phyloP scores from a whole-genome alignment of 2,113 vertebrate species.

The Geococcyx californianus region DNA sequence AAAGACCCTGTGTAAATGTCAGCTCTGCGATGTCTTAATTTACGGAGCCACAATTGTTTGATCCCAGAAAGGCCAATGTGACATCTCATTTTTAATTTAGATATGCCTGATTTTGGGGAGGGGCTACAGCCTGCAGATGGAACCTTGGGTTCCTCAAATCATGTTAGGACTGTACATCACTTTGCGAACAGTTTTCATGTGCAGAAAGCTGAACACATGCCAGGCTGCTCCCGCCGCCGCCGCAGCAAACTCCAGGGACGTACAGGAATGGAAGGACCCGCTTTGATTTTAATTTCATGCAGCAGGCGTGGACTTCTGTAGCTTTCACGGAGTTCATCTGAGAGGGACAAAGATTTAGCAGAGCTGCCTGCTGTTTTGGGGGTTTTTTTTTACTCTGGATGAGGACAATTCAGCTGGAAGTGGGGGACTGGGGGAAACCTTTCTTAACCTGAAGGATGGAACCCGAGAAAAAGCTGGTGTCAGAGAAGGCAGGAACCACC shows the following conservation, averaged over 20 bases:
- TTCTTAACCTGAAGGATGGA: background rate
- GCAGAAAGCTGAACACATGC: background rate
- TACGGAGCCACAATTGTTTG: background rate
- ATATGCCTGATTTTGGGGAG: background rate
- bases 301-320: background rate
- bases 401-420: background rate
- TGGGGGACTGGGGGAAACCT: background rate
- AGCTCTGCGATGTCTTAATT: background rate
- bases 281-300: background rate
- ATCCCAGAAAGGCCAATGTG: background rate
- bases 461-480: background rate
- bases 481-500: background rate
- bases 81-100: background rate
- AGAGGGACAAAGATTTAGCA: background rate
- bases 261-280: fast-evolving
- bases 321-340: background rate
- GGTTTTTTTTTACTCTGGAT: background rate
- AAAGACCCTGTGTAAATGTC: background rate
- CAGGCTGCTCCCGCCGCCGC: background rate
- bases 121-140: background rate
- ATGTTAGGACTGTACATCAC: background rate
- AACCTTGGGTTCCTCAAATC: background rate
- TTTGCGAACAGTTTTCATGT: background rate
- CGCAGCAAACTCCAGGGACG: background rate
- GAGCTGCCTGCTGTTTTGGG: background rate